Base-by-base conservation (phyloP, 2,113 vertebrate species). In the Malaclemys terrapin region DNA sequence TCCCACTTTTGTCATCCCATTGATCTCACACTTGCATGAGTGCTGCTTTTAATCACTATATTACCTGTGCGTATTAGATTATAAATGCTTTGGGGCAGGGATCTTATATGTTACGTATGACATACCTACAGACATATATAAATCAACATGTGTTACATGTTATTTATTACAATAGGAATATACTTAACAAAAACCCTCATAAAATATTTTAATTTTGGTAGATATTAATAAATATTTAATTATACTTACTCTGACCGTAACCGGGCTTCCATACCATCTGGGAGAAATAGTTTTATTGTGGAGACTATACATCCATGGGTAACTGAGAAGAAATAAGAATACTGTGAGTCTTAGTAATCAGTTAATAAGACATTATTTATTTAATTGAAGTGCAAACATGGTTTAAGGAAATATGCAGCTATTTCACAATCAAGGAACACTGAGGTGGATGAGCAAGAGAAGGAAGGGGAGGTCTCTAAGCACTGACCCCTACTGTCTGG, bases 281-380 rank as follows among this genome's bases (percentile, higher is more conserved):
- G 99, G 97, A 99, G 99, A 98, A 99, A 99, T 93, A 99, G 99
- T 98, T 99, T 99, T 98, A 99, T 98, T 96, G 99, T 99, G 91
- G 99, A 99, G 97, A 99, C 99, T 98, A 99, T 99, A 98, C 99
- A 99, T 97, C 99, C 99, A 98, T 99, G 99, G 96, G 99, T 99
- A 96, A 99, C 99, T 99, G 97, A 69, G 98, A 98, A 98, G 94
- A 99, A 96, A 98, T 50, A 98, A 95, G 97, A 16, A 96, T 13
- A 91, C 24, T 54, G 57, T 84, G 93, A 76, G 82, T 94, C 90
- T 93, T 72, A 22, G 47, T 42, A 31, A 80, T 42, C 27, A 1
- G 1, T 76, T 75, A 76, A 38, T 79, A 84, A 31, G 53, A 35
- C 91, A 27, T 11, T 62, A 0, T 47, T 42, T 83, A 59, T 38